A percentile compares a stretch with the other conserved stretches of the same genome.
Conservation (phyloP, 2,113 vertebrate genomes). For the Chroicocephalus ridibundus region DNA sequence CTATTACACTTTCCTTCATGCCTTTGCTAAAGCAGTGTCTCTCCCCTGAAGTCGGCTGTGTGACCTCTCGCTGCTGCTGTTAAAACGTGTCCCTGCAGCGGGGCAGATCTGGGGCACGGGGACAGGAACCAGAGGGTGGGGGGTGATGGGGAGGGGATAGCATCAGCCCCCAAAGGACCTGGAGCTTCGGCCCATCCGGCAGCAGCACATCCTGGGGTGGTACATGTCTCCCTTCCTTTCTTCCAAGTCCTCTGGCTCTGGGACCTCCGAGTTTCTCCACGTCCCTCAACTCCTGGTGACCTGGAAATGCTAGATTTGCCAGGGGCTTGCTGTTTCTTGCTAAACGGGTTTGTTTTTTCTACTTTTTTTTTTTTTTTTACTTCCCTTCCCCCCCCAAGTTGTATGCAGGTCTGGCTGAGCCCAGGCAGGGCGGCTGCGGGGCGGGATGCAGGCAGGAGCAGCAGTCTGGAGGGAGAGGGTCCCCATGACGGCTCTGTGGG, state of each 20-base stretch:
- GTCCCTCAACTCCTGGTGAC: background rate
- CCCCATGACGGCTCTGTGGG: fast-evolving
- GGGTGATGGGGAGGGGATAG: background rate
- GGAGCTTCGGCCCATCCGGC: background rate
- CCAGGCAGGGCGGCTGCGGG: background rate
- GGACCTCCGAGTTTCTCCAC: background rate
- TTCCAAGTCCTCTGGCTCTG: background rate
- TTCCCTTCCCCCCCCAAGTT: no score
- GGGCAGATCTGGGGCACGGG: background rate
- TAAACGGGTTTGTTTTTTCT: background rate
- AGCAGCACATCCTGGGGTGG: fast-evolving
- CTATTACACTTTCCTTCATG: fast-evolving
- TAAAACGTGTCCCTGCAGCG: background rate
- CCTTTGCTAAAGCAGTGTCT: background rate
- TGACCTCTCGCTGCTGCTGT: background rate
- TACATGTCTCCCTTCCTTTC: background rate
- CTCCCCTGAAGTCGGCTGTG: background rate
- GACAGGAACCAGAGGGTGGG: background rate
- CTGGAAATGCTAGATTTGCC: background rate
- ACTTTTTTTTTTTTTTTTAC: no score
- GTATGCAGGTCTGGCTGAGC: background rate
- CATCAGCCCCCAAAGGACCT: background rate
- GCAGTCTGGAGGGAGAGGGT: background rate
- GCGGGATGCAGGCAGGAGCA: background rate
- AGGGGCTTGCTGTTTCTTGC: background rate